Evolutionary conservation across 2,888 invertebrate species (phyloP), one percentile per base, ranked within the genome.

Genomic region (Eumerus sabulonum): DNA sequence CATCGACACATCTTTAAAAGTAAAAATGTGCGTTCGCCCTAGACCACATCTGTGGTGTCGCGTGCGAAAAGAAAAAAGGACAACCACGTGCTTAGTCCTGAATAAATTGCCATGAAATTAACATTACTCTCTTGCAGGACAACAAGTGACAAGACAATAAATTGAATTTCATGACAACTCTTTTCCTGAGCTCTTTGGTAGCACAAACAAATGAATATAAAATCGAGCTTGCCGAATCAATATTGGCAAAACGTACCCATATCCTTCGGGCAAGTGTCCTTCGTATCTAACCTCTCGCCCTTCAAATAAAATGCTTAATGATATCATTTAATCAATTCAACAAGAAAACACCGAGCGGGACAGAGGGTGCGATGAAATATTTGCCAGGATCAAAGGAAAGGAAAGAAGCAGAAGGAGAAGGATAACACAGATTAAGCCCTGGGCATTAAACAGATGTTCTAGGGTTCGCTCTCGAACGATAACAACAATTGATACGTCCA

Each of bases 131-230:
- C 40, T 40, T 11, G 40, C 19, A 59, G 62, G 50, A 63, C 59
- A 64, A 72, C 67, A 73, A 79, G 77, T 79, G 77, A 79, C 77
- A 79, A 59, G 73, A 79, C 63, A 73, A 79, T 79, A 79, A 79
- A 79, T 79, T 79, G 77, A 79, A 63, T 79, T 79, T 67, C 73
- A 79, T 79, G 77, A 79, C 77, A 79, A 79, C 77, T 79, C 73
- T 79, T 79, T 77, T 77, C 62, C 35, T 51, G 16, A 16, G 16
- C 4, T 14, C 16, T 73, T 36, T 42, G 53, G 19, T 57, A 60
- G 59, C 47, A 53, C 76, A 72, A 77, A 77, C 56, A 72, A 72
- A 72, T 77, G 67, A 77, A 72, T 77, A 77, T 67, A 66, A 51
- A 67, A 71, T 76, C 59, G 66, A 62, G 50, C 56, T 56, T 56